Evolutionary conservation across 1,140 invertebrate species (phyloP).

Genomic region (Penaeus indicus): DNA sequence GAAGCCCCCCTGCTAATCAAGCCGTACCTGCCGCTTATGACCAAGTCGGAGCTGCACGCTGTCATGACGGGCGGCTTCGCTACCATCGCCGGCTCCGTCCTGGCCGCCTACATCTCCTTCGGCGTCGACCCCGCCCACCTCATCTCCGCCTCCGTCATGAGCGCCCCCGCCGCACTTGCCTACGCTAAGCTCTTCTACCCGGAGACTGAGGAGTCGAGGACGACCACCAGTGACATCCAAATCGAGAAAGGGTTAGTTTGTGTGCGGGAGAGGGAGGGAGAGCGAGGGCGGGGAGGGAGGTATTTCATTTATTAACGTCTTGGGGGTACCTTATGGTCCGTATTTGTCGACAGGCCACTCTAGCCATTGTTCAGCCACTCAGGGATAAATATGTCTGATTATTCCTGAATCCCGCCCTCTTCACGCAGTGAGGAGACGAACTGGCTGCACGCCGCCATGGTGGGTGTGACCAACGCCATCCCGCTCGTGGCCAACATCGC

Average conservation of each 20-base stretch:
- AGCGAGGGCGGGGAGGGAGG: no score
- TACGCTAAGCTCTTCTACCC: slow-evolving; percentile 92
- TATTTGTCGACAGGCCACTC: no score
- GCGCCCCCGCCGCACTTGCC: slow-evolving; percentile 90
- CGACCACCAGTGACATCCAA: slow-evolving; percentile 76
- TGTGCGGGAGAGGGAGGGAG: no score
- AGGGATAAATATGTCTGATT: no score
- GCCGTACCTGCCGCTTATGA: slow-evolving; percentile 85
- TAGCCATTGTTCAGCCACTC: no score
- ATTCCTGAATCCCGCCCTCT: background rate
- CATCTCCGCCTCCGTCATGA: slow-evolving; percentile 94
- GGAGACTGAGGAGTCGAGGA: slow-evolving; percentile 83
- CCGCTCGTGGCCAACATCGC: slow-evolving; percentile 87
- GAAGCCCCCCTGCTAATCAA: slow-evolving; percentile 90
- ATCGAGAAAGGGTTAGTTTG: slow-evolving; percentile 71
- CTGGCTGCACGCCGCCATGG: slow-evolving; percentile 88
- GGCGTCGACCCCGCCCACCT: slow-evolving; percentile 86
- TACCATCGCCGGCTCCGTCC: slow-evolving; percentile 92
- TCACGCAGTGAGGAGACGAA: slow-evolving; percentile 81
- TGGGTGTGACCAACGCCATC: slow-evolving; percentile 83
- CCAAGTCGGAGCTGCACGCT: slow-evolving; percentile 91
- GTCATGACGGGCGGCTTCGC: slow-evolving; percentile 95
- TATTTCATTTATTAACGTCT: no score
- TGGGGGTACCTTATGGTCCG: no score
- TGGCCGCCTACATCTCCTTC: slow-evolving; percentile 94